Evolutionary conservation across 1,140 invertebrate species (phyloP).

Genomic region (Pachypeltis micranthus): DNA sequence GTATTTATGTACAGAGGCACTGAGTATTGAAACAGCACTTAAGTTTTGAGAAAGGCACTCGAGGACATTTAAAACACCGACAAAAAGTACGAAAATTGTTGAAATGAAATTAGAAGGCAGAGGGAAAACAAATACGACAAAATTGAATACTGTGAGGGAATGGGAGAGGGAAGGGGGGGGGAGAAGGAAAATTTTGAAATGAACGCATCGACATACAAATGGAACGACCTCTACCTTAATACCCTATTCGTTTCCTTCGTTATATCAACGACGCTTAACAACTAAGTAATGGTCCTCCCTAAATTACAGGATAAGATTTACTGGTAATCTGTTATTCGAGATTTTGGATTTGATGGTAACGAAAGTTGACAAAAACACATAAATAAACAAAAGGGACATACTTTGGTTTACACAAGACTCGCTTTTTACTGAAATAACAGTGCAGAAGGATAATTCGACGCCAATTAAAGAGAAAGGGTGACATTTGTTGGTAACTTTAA

Average conservation of each 20-base stretch:
- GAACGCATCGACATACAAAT: background rate
- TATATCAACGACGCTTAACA: background rate
- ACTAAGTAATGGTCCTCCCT: background rate
- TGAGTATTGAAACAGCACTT: conserved; percentile 6
- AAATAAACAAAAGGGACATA: background rate
- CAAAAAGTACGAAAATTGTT: background rate
- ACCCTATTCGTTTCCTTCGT: background rate
- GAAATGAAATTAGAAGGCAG: background rate
- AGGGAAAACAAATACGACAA: no score
- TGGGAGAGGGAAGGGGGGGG: background rate
- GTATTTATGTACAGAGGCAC: conserved; percentile 1
- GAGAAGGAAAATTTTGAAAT: background rate
- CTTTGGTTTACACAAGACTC: background rate
- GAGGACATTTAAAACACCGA: background rate
- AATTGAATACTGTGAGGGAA: background rate
- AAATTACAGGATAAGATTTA: background rate
- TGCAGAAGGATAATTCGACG: background rate
- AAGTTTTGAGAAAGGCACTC: conserved; percentile 1
- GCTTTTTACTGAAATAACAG: background rate
- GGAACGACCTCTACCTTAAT: background rate
- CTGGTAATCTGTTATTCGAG: background rate
- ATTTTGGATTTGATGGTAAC: background rate
- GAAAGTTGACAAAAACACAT: background rate
- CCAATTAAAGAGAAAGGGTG: background rate
- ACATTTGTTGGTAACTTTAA: no score